These are phyloP conservation scores for Drosophila anomalata DNA, from an alignment of 2,888 invertebrate species.

Conservation along the genomic window DNA sequence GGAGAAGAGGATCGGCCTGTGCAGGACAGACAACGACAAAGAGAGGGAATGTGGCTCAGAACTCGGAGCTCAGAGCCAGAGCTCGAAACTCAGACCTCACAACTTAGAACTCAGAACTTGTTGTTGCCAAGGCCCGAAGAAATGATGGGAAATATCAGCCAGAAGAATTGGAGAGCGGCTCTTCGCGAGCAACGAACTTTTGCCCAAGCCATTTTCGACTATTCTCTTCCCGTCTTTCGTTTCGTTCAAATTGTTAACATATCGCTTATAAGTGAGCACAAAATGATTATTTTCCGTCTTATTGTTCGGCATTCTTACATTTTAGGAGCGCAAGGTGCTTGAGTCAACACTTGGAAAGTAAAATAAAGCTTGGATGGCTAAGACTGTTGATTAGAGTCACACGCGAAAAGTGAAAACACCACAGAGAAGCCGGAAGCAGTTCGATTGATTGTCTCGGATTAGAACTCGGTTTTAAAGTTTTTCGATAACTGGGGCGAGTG, in stretches of 20 bases:
- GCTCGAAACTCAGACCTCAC: neutral
- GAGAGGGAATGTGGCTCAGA: slow-evolving; percentile 7
- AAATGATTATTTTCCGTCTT: slow-evolving; percentile 42
- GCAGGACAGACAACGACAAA: slow-evolving; percentile 13
- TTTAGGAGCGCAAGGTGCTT: slow-evolving; percentile 35
- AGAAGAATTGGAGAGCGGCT: slow-evolving; percentile 40
- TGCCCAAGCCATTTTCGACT: slow-evolving; percentile 48
- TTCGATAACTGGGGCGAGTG: slow-evolving; percentile 7
- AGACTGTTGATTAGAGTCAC: slow-evolving; percentile 37
- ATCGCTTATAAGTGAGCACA: slow-evolving; percentile 46
- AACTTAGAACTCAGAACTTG: slow-evolving; percentile 48
- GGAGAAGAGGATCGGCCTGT: slow-evolving; percentile 23
- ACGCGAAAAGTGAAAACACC: slow-evolving; percentile 43
- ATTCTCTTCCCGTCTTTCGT: slow-evolving; percentile 31
- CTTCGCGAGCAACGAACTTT: slow-evolving; percentile 71
- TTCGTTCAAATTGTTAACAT: slow-evolving; percentile 26
- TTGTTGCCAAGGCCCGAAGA: slow-evolving; percentile 47
- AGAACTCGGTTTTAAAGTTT: slow-evolving; percentile 17
- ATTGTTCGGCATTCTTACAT: slow-evolving; percentile 59
- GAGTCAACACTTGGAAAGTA: slow-evolving; percentile 27
- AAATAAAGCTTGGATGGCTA: slow-evolving; percentile 21
- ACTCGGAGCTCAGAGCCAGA: neutral
- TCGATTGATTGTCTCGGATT: slow-evolving; percentile 25
- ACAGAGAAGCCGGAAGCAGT: slow-evolving; percentile 23
- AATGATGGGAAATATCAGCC: slow-evolving; percentile 24